Evolutionary conservation across 2,797 vertebrate species (phyloP), one percentile per base, ranked within the genome.

Genomic region (Mus spretus): DNA sequence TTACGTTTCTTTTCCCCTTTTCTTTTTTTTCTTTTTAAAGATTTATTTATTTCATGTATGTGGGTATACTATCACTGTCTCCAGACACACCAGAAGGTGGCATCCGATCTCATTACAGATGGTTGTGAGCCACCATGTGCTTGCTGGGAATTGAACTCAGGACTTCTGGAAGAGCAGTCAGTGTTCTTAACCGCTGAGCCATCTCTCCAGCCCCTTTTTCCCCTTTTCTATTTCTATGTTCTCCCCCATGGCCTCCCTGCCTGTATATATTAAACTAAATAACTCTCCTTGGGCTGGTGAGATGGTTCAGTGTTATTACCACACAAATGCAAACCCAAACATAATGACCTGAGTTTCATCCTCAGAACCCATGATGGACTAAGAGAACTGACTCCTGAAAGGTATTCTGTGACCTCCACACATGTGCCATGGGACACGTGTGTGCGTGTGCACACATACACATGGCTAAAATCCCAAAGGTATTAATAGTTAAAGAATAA

Each of bases 151-250:
- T 10, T 50, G 47, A 50, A 50, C 47, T 50, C 47, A 50, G 47
- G 47, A 50, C 47, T 7, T 50, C 47, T 50, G 47, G 7, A 50
- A 50, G 47, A 50, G 10, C 47, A 50, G 47, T 50, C 47, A 50
- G 47, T 50, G 47, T 8, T 50, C 47, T 50, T 50, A 50, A 50
- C 47, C 9, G 47, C 47, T 50, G 9, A 50, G 47, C 47, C 47
- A 50, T 9, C 47, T 50, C 47, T 50, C 47, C 47, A 10, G 8
- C 47, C 47, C 47, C 47, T 10, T 31, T 22, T 12, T 47, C 12
- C 40, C 50, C 6, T 31, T 57, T 88, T 31, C 34, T 88, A n/a
- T 28, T 78, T 47, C 50, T 83, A 19, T 93, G 94, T 92, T 87
- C n/a, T 67, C 31, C 59, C 78, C 57, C 26, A 15, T 17, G 47